Base-by-base conservation (phyloP, 2,797 vertebrate species). In the Squalus acanthias region DNA sequence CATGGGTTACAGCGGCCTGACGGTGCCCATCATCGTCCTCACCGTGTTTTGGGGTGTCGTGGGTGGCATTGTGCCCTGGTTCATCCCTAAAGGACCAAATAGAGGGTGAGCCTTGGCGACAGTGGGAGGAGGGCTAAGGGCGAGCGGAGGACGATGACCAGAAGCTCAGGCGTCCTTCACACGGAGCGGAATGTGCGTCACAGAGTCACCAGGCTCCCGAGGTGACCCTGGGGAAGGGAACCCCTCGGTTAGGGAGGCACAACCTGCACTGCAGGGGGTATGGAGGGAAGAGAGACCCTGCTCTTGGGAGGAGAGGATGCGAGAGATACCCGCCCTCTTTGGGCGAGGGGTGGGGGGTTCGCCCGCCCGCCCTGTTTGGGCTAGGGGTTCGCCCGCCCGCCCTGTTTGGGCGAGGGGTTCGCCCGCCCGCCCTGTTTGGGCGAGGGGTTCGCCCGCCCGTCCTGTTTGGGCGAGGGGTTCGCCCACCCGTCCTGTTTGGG, bases 61-160 rank as follows among this genome's bases (percentile, higher is more conserved):
- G 91, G 99, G 99, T 92, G 98, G 98, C 88, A 97, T 99, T 0
- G 97, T 99, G 91, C 99, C 99, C 53, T 99, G 98, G 98, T 98
- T 99, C 57, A 98, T 99, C 85, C 99, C 99, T 0, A 99, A 99
- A 97, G 99, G 99, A 97, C 99, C 99, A 1, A 99, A 99, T 97
- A 98, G 98, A 97, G 99, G 99, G 99, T 99, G 97, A 98, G 99
- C 98, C 96, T 50, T 17, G 22, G 93, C 3, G 93, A 0, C 22
- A 12, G 22, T 2, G 22, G 13, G 24, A 15, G 50, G 4, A 24
- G 24, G 13, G n/a, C 22, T 67, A 50, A 13, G 39, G 20, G 50
- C 1, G 29, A 33, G 53, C 0, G 76, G 1, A 26, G 87, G 9
- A 9, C n/a, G 9, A 2, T 13, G 10, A n/a, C 3, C 39, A 50